phyloP scores from a whole-genome alignment of 2,113 vertebrate genomes.

The Prionailurus viverrinus region DNA sequence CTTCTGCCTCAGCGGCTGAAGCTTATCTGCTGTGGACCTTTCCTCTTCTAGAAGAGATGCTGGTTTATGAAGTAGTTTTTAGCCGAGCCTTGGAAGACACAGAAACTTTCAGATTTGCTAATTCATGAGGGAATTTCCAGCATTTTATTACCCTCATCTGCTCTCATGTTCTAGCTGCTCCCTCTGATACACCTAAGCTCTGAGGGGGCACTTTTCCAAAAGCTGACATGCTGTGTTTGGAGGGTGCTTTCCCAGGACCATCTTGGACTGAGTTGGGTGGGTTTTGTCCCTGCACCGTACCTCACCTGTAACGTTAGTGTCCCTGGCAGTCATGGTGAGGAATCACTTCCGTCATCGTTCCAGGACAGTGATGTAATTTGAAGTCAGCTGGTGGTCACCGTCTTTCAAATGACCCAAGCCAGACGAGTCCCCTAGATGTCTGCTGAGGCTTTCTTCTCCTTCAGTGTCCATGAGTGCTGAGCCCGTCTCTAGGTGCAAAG shows the following conservation, averaged over 20 bases:
- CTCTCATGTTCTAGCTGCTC: background rate
- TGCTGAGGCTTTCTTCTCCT: background rate
- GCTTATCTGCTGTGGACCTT: background rate
- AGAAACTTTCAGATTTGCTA: background rate
- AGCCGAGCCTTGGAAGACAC: background rate
- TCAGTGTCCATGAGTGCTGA: background rate
- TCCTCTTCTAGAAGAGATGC: background rate
- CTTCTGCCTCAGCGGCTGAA: background rate
- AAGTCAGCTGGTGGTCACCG: background rate
- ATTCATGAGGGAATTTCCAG: constrained; percentile 30
- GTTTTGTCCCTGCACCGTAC: background rate
- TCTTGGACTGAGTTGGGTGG: background rate
- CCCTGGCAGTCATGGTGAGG: background rate
- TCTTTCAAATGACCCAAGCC: background rate
- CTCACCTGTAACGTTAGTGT: background rate
- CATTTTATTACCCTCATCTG: background rate
- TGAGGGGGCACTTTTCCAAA: background rate
- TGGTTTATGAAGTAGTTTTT: background rate
- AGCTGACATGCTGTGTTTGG: background rate
- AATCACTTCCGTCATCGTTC: background rate
- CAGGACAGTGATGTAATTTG: background rate
- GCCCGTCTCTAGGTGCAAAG: background rate
- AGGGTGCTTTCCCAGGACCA: background rate
- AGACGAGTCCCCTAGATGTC: background rate
- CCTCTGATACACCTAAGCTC: background rate